phyloP scores from a whole-genome alignment of 2,888 invertebrate genomes.

The Drosophila nigritarsus region DNA sequence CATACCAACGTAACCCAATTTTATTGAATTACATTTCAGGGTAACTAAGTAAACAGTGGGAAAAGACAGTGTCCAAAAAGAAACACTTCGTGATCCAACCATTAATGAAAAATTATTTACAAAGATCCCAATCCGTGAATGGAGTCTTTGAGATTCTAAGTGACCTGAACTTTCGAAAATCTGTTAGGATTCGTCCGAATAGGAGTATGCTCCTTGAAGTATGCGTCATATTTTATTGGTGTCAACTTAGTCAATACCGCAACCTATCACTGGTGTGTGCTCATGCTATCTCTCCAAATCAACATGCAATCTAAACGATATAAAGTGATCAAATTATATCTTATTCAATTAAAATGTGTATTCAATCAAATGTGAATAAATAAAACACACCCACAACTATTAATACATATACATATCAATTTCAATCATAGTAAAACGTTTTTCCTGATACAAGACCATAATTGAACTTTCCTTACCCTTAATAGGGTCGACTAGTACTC shows the following conservation, averaged over 20 bases:
- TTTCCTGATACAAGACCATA: background rate
- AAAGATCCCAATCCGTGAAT: background rate
- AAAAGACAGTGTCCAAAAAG: background rate
- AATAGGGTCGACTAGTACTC: slow-evolving; percentile 1
- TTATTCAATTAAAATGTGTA: background rate
- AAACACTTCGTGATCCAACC: background rate
- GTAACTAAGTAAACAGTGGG: background rate
- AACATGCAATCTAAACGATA: background rate
- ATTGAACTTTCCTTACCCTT: slow-evolving; percentile 14
- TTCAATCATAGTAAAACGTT: background rate
- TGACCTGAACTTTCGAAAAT: background rate
- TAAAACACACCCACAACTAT: background rate
- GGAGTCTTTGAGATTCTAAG: background rate
- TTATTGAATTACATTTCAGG: background rate
- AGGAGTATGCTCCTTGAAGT: background rate
- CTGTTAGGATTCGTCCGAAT: background rate
- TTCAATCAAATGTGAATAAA: background rate
- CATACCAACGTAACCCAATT: background rate
- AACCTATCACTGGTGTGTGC: background rate
- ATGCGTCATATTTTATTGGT: background rate
- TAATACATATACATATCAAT: background rate
- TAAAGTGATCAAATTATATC: background rate
- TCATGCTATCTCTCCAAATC: background rate
- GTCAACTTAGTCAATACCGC: background rate
- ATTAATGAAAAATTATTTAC: background rate